A percentile compares a stretch with the other conserved stretches of the same genome.
Evolutionary conservation across 2,113 vertebrate species (phyloP).

Genomic region (Hydrochoerus hydrochaeris): DNA sequence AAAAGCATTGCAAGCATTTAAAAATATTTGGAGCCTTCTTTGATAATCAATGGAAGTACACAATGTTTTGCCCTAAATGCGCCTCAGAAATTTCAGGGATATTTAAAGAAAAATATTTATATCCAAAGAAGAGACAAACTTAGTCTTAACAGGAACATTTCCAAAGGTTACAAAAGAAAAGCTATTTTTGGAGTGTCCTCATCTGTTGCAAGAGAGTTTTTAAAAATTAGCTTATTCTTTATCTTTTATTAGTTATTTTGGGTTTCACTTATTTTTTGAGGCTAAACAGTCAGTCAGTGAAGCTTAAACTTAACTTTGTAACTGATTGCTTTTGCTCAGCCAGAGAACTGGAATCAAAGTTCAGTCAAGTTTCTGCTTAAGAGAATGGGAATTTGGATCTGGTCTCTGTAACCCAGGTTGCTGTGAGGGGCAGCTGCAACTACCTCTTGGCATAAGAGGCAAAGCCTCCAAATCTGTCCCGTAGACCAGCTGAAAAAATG

Average conservation of each 20-base stretch:
- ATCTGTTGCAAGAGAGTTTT: background rate
- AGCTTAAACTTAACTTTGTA: background rate
- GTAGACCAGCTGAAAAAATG: background rate
- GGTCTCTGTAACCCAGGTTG: background rate
- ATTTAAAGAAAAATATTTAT: conserved; percentile 54
- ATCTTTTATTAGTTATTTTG: conserved; percentile 24
- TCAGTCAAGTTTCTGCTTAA: background rate
- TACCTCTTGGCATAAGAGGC: background rate
- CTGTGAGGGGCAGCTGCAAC: background rate
- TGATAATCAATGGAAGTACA: conserved; percentile 34
- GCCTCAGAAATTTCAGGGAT: conserved; percentile 44
- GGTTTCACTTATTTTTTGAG: conserved; percentile 8
- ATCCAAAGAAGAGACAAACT: conserved; percentile 43
- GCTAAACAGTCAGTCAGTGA: conserved; percentile 8
- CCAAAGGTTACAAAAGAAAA: conserved; percentile 42
- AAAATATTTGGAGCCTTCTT: conserved; percentile 55
- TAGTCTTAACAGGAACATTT: background rate
- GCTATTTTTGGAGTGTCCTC: conserved; percentile 25
- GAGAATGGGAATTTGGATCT: background rate
- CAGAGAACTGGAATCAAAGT: background rate
- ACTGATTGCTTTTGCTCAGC: background rate
- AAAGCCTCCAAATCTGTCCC: background rate
- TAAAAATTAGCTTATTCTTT: background rate
- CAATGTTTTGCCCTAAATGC: conserved; percentile 1
- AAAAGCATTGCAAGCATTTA: conserved; percentile 50